These are phyloP conservation scores for Urechis unicinctus DNA, from an alignment of 2,888 invertebrate species.

Conservation along the genomic window DNA sequence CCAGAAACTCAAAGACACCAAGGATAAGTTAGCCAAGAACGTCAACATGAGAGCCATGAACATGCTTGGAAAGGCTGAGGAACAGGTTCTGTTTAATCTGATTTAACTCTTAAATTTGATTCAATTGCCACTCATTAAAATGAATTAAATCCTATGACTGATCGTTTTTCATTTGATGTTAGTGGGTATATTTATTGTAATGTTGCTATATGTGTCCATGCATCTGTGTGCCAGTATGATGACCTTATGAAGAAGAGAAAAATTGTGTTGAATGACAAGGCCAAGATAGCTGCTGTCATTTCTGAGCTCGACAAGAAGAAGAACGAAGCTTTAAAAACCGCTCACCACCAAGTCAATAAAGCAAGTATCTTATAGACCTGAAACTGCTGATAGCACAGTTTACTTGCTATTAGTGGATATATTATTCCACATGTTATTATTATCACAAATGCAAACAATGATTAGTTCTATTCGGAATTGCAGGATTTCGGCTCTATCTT, in stretches of 20 bases:
- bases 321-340: slow-evolving; percentile 69
- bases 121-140: too few relatives aligned
- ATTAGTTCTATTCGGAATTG: too few relatives aligned
- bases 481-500: slow-evolving; percentile 92
- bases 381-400: neutral
- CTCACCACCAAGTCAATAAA: slow-evolving; percentile 76
- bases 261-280: slow-evolving; percentile 69
- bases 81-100: slow-evolving; percentile 57
- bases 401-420: neutral
- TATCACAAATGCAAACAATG: neutral
- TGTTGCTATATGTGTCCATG: too few relatives aligned
- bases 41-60: slow-evolving; percentile 81
- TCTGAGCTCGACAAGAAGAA: slow-evolving; percentile 86
- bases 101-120: neutral
- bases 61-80: slow-evolving; percentile 78
- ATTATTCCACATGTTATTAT: neutral
- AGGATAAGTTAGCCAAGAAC: slow-evolving; percentile 45
- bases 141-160: too few relatives aligned
- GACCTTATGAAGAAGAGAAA: slow-evolving; percentile 66
- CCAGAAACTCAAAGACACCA: slow-evolving; percentile 60
- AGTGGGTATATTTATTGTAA: neutral
- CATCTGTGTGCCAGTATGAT: slow-evolving; percentile 55
- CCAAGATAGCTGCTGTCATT: slow-evolving; percentile 71
- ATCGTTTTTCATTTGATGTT: too few relatives aligned
- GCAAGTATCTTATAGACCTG: too few relatives aligned